A percentile compares a stretch with the other conserved stretches of the same genome.
These are phyloP conservation scores for Dipodomys spectabilis DNA, from an alignment of 2,113 vertebrate species.

Conservation along the genomic window DNA sequence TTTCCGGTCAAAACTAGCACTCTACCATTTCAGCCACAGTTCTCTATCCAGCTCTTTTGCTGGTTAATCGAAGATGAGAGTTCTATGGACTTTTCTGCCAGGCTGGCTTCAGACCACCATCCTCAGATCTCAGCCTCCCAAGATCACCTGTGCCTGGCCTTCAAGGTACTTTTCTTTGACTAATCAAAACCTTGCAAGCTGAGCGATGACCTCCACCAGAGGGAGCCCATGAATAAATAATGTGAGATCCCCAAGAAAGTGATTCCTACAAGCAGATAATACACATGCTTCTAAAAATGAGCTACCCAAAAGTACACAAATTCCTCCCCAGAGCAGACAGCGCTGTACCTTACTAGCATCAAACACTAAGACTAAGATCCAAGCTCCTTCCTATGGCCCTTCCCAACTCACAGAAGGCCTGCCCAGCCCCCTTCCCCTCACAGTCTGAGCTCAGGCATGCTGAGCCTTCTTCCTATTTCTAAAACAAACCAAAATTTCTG, in stretches of 20 bases:
- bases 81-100: too few species aligned
- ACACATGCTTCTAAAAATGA: background rate
- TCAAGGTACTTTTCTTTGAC: background rate
- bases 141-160: too few species aligned
- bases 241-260: background rate
- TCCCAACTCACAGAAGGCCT: background rate
- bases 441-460: background rate
- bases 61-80: too few species aligned
- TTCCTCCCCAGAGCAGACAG: background rate
- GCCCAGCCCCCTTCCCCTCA: background rate
- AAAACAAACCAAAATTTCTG: too few species aligned
- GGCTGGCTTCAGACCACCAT: too few species aligned
- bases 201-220: constrained; percentile 58
- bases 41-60: too few species aligned
- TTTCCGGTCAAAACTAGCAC: too few species aligned
- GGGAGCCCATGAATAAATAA: constrained; percentile 53
- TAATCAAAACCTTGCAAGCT: background rate
- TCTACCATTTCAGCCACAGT: too few species aligned
- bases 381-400: background rate
- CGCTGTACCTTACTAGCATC: background rate
- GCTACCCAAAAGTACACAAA: background rate
- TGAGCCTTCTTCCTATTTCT: background rate
- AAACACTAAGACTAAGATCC: constrained; percentile 33
- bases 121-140: too few species aligned
- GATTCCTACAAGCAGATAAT: background rate